phyloP scores from a whole-genome alignment of 2,888 invertebrate species.

The Caenorhabditis sp. region DNA sequence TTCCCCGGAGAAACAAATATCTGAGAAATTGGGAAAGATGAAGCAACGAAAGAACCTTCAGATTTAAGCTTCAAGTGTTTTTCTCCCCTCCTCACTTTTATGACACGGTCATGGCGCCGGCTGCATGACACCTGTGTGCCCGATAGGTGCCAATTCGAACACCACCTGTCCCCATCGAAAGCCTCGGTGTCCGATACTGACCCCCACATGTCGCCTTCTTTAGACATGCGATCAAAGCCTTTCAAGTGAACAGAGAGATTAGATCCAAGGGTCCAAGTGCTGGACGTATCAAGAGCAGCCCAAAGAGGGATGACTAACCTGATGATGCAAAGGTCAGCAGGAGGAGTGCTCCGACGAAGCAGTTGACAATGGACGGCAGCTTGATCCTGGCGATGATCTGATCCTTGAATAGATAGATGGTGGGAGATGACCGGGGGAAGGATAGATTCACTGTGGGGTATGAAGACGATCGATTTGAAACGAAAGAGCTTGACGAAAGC shows the following conservation, averaged over 20 bases:
- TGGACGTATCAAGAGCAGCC: neutral
- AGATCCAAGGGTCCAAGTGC: slow-evolving; percentile 32
- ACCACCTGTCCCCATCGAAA: slow-evolving; percentile 33
- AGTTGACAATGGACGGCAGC: slow-evolving; percentile 4
- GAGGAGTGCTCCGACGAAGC: slow-evolving; percentile 8
- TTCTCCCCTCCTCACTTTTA: slow-evolving; percentile 31
- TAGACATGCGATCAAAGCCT: slow-evolving; percentile 33
- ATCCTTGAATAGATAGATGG: neutral
- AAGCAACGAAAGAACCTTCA: slow-evolving; percentile 4
- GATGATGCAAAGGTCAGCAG: neutral
- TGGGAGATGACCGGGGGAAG: neutral
- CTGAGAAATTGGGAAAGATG: neutral
- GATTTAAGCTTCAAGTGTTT: slow-evolving; percentile 3
- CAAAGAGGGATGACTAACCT: slow-evolving; percentile 37
- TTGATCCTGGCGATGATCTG: neutral
- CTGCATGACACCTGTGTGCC: slow-evolving; percentile 57
- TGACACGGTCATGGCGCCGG: slow-evolving; percentile 56
- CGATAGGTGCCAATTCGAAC: slow-evolving; percentile 23
- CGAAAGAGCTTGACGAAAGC: slow-evolving; percentile 15
- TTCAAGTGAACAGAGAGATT: slow-evolving; percentile 1
- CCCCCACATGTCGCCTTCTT: slow-evolving; percentile 42
- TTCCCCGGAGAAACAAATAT: neutral
- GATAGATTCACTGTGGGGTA: neutral
- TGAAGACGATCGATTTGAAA: slow-evolving; percentile 1
- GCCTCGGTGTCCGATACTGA: slow-evolving; percentile 27